phyloP scores from a whole-genome alignment of 2,888 invertebrate genomes.

The Brachyptera risi region DNA sequence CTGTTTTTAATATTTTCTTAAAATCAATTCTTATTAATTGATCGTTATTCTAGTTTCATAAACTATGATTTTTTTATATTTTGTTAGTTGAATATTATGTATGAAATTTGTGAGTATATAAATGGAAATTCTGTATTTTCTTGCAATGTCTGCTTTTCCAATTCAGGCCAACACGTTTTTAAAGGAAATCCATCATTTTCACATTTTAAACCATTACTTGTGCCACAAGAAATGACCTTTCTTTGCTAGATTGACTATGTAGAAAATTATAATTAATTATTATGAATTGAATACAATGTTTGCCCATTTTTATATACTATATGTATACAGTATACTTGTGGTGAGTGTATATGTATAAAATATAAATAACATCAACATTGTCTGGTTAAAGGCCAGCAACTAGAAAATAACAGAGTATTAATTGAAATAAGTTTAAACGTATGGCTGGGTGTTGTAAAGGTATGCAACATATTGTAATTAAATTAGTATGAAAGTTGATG shows the following conservation, averaged over 20 bases:
- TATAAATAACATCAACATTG: background rate
- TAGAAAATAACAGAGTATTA: background rate
- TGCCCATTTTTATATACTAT: background rate
- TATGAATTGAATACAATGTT: slow-evolving; percentile 3
- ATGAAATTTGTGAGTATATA: background rate
- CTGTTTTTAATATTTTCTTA: too few relatives aligned
- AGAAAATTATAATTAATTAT: too few relatives aligned
- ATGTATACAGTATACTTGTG: slow-evolving; percentile 4
- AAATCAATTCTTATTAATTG: background rate
- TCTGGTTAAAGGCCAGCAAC: background rate
- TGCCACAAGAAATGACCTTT: too few relatives aligned
- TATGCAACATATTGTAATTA: background rate
- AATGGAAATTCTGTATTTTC: too few relatives aligned
- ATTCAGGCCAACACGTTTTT: too few relatives aligned
- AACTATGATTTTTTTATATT: background rate
- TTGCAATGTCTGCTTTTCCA: too few relatives aligned
- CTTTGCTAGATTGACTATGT: too few relatives aligned
- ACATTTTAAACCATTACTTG: too few relatives aligned
- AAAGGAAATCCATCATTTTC: too few relatives aligned
- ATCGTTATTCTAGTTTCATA: background rate
- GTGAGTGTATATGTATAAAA: slow-evolving; percentile 16
- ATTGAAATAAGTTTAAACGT: background rate
- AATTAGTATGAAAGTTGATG: background rate
- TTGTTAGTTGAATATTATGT: background rate
- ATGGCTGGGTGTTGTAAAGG: background rate